Evolutionary conservation across 1,140 invertebrate genomes (phyloP), one percentile per base, ranked within the genome.

Genomic region (Euura lappo): DNA sequence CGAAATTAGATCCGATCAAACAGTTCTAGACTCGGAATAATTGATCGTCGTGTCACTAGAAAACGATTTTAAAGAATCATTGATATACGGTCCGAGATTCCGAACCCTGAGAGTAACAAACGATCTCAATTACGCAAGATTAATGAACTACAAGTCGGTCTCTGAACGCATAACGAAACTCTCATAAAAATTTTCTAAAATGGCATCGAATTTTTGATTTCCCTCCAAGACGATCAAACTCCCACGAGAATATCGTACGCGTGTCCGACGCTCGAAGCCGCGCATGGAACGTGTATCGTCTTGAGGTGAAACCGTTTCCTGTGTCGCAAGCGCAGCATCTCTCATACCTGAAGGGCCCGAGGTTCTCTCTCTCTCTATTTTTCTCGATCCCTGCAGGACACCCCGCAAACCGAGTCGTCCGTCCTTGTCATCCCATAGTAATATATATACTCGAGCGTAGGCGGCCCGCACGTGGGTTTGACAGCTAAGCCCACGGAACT

Each of bases 381-480:
- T 42, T 7, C 66, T 60, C 51, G 51, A 60, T 68, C 66, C 10
- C 66, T 42, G 51, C 66, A 42, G 67, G 5, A 11, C 13, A 10
- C 60, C 60, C 13, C 10, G 10, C 10, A 1, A 10, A 13, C 10
- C 60, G 10, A 10, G 28, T 11, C 11, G 67, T 42, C 28, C 67
- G 67, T 44, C 28, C 51, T 60, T 60, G 51, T 60, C 51, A n/a
- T 60, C 5, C 3, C 8, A 44, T 43, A 8, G 72, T 75, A 69
- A 71, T 77, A 82, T 79, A 80, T 85, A 79, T 79, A 76, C 46
- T 44, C 68, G 44, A 70, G 72, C 81, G 85, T 86, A 80, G 85
- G 86, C 84, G 84, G 80, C 75, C 28, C 28, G 84, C 86, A 87
- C 86, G 86, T 87, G 85, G 85, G 86, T 73, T 85, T 87, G 85